Base-by-base conservation (phyloP, 2,113 vertebrate species). In the Oryzias javanicus region DNA sequence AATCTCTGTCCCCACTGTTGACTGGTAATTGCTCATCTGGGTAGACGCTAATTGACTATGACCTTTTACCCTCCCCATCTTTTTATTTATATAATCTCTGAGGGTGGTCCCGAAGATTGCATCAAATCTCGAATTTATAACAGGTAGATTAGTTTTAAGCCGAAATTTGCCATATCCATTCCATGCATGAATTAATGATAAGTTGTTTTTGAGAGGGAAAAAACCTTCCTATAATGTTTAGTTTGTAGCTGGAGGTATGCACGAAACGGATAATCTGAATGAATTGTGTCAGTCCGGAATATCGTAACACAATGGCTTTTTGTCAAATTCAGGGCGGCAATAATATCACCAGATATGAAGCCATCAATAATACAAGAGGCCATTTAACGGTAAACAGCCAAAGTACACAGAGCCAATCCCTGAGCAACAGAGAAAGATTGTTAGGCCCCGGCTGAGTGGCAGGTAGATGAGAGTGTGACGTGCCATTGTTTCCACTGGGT, bases 351-450 rank as follows among this genome's bases (percentile, higher is more conserved):
- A 77, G 84, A 89, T 88, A 81, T 86, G 83, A 90, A 84, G 77
- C 53, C 85, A 90, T 92, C 83, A 91, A 91, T 91, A 90, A 92
- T 90, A 86, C 70, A 91, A 74, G 64, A 82, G 79, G 72, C 86
- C 80, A 90, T 91, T 91, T 90, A 89, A 86, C 86, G 72, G 82
- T 84, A 80, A 81, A 89, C 83, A 80, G 80, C 81, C 65, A 78
- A 82, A 88, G 85, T 82, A 83, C 86, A 89, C 83, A 87, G 69
- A 82, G 78, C 72, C 77, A 68, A 73, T 85, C 64, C 77, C 83
- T 87, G 64, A 69, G 77, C 67, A 42, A 57, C 76, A 49, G 51
- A 58, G 18, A 74, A 77, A 48, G 60, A 72, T 86, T 89, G 82
- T 84, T 82, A 56, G 84, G 68, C 55, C 73, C 57, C 27, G 68